A percentile compares a stretch with the other conserved stretches of the same genome.
phyloP scores from a whole-genome alignment of 2,888 invertebrate species.

The Sarcophaga variegata region DNA sequence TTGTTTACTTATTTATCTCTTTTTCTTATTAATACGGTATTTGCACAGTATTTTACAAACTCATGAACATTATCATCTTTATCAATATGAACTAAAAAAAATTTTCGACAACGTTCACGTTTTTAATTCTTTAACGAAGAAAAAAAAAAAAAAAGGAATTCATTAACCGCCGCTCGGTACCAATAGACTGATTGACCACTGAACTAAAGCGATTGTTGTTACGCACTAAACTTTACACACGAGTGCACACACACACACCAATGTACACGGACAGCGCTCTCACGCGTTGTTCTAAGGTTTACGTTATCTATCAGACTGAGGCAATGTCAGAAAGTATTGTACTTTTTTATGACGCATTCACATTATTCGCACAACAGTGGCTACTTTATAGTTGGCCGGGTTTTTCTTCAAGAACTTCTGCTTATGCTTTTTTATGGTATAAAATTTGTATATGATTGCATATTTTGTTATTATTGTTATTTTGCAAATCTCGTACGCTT shows the following conservation, averaged over 20 bases:
- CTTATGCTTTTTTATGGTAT: no score
- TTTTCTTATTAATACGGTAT: background rate
- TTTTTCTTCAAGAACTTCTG: background rate
- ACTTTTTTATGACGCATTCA: conserved; percentile 44
- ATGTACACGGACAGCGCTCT: background rate
- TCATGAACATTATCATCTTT: background rate
- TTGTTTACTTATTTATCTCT: background rate
- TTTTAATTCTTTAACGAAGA: conserved; percentile 12
- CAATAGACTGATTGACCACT: background rate
- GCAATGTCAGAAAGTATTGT: conserved; percentile 5
- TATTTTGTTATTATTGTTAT: background rate
- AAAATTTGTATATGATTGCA: background rate
- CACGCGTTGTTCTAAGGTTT: conserved; percentile 43
- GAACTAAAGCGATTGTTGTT: background rate
- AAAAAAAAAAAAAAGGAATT: background rate
- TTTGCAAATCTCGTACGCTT: background rate
- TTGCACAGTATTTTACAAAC: background rate
- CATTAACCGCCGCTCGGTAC: background rate
- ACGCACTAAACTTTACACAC: background rate
- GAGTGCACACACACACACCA: conserved; percentile 13
- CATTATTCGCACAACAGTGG: conserved; percentile 45
- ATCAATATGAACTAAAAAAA: background rate
- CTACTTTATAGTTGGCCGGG: background rate
- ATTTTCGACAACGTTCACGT: conserved; percentile 23
- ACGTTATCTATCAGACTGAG: conserved; percentile 52